Evolutionary conservation across 2,113 vertebrate genomes (phyloP).

Genomic region (Ia io): DNA sequence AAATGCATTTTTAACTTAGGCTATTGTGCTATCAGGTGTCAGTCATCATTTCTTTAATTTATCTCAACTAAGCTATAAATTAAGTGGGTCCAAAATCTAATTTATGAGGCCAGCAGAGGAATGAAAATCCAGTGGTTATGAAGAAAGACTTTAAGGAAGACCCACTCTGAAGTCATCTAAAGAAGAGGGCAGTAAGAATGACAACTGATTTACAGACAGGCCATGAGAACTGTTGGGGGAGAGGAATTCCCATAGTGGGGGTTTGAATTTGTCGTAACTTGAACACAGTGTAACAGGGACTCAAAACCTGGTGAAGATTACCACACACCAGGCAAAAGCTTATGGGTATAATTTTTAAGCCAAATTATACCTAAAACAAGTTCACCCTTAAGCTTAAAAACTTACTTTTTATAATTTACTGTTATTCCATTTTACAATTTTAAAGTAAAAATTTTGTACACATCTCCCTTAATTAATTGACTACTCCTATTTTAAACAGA

Average conservation of each 20-base stretch:
- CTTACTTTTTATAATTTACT: neutral
- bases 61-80: conserved; percentile 57
- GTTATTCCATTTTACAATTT: neutral
- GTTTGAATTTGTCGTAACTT: neutral
- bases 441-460: neutral
- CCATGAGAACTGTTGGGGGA: neutral
- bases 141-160: neutral
- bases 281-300: neutral
- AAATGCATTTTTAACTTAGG: conserved; percentile 79
- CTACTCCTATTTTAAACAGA: conserved; percentile 4
- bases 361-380: neutral
- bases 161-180: neutral
- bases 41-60: conserved; percentile 62
- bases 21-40: conserved; percentile 64
- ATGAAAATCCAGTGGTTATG: neutral
- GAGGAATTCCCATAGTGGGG: neutral
- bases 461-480: neutral
- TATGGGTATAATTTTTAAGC: neutral
- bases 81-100: conserved; percentile 59
- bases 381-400: neutral
- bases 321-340: neutral
- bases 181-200: neutral
- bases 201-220: neutral
- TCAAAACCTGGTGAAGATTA: neutral
- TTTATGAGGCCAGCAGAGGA: conserved; percentile 52